These are phyloP conservation scores for Vanacampus margaritifer DNA, from an alignment of 2,113 vertebrate genomes.

Conservation along the genomic window DNA sequence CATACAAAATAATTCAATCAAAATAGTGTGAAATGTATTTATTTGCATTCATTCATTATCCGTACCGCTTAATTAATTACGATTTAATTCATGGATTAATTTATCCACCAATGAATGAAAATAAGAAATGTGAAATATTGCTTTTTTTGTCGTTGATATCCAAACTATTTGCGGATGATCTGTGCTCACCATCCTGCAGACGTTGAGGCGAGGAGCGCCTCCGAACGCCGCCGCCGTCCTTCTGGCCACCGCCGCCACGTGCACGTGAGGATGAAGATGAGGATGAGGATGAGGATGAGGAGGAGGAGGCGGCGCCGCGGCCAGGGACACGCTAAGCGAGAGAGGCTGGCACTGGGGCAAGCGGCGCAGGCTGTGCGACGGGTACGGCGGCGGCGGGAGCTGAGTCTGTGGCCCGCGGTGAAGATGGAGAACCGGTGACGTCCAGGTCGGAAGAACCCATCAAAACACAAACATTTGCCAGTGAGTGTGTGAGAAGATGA, in stretches of 20 bases:
- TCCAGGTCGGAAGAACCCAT: not conserved
- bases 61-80: not conserved
- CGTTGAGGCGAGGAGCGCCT: constrained; percentile 42
- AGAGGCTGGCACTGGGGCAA: constrained; percentile 72
- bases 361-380: constrained; percentile 58
- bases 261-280: constrained; percentile 41
- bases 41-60: no score
- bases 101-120: not conserved
- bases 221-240: constrained; percentile 45
- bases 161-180: not conserved
- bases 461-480: not conserved
- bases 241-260: constrained; percentile 39
- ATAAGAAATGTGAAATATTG: not conserved
- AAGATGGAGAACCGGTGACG: constrained; percentile 9
- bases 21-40: no score
- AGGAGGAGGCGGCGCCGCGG: constrained; percentile 35
- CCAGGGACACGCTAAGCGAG: constrained; percentile 54
- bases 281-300: constrained; percentile 42
- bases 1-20: no score
- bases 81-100: not conserved
- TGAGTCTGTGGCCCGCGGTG: constrained; percentile 52
- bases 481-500: no score
- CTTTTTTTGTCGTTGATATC: not conserved
- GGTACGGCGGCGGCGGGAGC: constrained; percentile 43
- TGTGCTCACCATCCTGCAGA: constrained; percentile 62